phyloP scores from a whole-genome alignment of 37 sponge, comb jelly and placozoan species.

The Hexactinellida sp. region DNA sequence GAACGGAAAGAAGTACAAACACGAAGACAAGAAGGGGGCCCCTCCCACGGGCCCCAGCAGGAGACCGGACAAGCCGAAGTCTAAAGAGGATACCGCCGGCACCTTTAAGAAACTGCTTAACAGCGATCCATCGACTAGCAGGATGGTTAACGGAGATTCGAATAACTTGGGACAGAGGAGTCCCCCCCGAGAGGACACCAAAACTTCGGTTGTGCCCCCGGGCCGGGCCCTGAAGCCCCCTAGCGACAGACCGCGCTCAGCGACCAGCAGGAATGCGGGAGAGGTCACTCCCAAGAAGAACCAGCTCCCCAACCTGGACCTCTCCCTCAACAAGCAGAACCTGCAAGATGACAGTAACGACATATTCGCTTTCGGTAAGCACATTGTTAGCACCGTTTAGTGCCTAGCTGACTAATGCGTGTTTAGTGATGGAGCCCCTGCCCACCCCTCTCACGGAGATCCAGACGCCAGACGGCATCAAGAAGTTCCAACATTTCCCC shows the following conservation, averaged over 20 bases:
- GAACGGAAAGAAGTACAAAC: background rate
- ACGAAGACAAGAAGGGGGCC: background rate
- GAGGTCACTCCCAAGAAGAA: background rate
- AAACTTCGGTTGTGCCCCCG: background rate
- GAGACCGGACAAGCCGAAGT: background rate
- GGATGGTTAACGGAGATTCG: background rate
- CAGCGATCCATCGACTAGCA: background rate
- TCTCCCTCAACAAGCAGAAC: background rate
- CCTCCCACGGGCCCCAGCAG: background rate
- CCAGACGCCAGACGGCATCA: background rate
- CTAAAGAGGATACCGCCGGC: background rate
- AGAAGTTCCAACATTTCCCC: background rate
- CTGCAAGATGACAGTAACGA: background rate
- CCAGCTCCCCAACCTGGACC: background rate
- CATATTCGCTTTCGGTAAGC: background rate
- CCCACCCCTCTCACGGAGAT: background rate
- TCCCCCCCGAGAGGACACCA: background rate
- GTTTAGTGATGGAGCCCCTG: background rate
- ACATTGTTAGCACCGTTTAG: background rate
- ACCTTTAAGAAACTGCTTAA: background rate
- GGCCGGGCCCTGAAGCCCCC: background rate
- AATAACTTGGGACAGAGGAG: background rate
- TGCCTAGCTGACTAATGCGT: background rate
- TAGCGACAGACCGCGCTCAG: background rate
- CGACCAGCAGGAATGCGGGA: background rate